A percentile compares a stretch with the other conserved stretches of the same genome.
Conservation (phyloP, 1,140 invertebrate species). For the Leptestheria dahalacensis region DNA sequence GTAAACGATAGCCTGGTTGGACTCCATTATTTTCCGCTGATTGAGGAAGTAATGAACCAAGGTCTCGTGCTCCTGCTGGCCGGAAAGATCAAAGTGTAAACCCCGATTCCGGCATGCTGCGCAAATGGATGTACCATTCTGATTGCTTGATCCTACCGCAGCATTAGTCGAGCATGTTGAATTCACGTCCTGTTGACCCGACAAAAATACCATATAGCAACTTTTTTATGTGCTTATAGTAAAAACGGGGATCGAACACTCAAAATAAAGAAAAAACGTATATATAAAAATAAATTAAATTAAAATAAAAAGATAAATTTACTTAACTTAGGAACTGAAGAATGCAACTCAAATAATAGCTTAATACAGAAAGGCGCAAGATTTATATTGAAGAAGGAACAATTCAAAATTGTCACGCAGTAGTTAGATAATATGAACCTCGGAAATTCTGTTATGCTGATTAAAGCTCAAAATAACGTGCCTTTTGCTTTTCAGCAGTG, state of each 20-base stretch:
- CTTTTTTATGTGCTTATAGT: too few relatives aligned
- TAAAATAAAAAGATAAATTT: not conserved
- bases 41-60: not conserved
- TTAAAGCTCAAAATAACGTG: too few relatives aligned
- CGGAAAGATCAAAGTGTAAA: not conserved
- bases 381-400: too few relatives aligned
- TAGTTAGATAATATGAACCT: too few relatives aligned
- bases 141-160: not conserved
- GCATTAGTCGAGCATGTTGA: not conserved
- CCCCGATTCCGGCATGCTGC: not conserved
- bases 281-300: not conserved
- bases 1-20: slow-evolving; percentile 26
- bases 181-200: not conserved
- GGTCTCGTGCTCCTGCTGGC: not conserved
- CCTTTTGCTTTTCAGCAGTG: too few relatives aligned
- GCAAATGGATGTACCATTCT: not conserved
- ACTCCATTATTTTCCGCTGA: slow-evolving; percentile 19
- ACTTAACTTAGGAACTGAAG: too few relatives aligned
- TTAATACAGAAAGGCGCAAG: too few relatives aligned
- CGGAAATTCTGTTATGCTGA: too few relatives aligned
- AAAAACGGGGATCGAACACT: too few relatives aligned
- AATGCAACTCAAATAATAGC: too few relatives aligned
- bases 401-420: too few relatives aligned
- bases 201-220: too few relatives aligned
- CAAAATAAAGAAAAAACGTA: not conserved